Evolutionary conservation across 2,113 vertebrate genomes (phyloP), one percentile per base, ranked within the genome.

Genomic region (Cnemophilus loriae): DNA sequence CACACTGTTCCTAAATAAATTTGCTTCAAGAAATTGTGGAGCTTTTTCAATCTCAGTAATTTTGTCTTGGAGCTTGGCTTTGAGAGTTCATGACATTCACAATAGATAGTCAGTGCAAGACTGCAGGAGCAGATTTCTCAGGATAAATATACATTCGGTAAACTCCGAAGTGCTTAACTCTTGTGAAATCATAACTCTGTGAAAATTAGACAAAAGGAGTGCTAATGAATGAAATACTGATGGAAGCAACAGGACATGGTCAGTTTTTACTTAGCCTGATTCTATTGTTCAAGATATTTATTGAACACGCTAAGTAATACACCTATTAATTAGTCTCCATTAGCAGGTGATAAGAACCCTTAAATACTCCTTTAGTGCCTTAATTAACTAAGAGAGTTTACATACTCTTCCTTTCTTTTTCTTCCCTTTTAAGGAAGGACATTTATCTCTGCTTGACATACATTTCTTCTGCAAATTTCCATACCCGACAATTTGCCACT

Each of bases 371-470:
- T 89, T 84, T 73, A 90, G 71, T 83, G 50, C 30, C 44, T 82
- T 94, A 86, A 93, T 95, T 91, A 93, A 77, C 52, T 56, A 64
- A 61, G 59, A 80, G 28, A 27, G 39, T 52, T 93, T 96, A 65
- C 47, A 67, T 65, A 69, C 7, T 87, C 32, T 85, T 50, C 37
- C 37, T 71, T 86, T 92, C 49, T 87, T 81, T 87, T 87, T 47
- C 75, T 74, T 88, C 22, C 46, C 22, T 84, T 91, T 86, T 88
- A 89, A 94, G 78, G 41, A 86, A 75, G 64, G 50, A 81, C 88
- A 86, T 95, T 90, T 95, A 91, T 94, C 71, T 96, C 95, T 90
- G 87, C 91, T 95, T 94, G 87, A 80, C 55, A 77, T 93, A 81
- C 44, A 74, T 96, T 94, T 94, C 50, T 94, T 83, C 71, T 86